Evolutionary conservation across 2,888 invertebrate genomes (phyloP).

Genomic region (Eustalomyia histrio): DNA sequence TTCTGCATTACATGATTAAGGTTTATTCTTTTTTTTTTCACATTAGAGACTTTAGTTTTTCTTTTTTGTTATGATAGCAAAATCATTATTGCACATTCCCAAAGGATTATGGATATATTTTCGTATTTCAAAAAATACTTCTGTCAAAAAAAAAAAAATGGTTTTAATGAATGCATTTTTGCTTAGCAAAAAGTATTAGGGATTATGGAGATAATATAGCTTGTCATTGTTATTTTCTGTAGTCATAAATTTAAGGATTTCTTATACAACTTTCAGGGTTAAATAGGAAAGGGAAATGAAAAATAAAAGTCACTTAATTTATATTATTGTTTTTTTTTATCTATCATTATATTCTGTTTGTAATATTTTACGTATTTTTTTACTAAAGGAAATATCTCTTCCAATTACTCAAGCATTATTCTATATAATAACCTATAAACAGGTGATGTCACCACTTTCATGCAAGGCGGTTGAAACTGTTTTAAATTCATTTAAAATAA

Average conservation of each 20-base stretch:
- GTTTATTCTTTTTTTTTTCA: slow-evolving; percentile 21
- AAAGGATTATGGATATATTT: slow-evolving; percentile 30
- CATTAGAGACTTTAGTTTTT: slow-evolving; percentile 43
- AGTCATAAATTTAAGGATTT: slow-evolving; percentile 13
- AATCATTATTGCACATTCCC: slow-evolving; percentile 46
- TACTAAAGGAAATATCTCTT: neutral
- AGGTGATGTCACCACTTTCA: slow-evolving; percentile 53
- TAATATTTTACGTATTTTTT: too few relatives aligned
- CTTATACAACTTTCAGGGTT: neutral
- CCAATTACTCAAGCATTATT: neutral
- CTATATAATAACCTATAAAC: slow-evolving; percentile 18
- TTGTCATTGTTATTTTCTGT: slow-evolving; percentile 43
- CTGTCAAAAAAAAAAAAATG: neutral
- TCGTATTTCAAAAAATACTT: neutral
- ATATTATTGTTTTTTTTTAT: too few relatives aligned
- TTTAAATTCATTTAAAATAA: slow-evolving; percentile 18
- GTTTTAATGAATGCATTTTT: slow-evolving; percentile 38
- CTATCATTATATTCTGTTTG: too few relatives aligned
- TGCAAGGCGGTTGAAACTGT: neutral
- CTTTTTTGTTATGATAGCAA: slow-evolving; percentile 14
- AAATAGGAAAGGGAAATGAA: too few relatives aligned
- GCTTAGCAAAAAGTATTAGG: slow-evolving; percentile 21
- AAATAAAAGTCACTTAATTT: too few relatives aligned
- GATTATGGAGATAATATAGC: slow-evolving; percentile 53
- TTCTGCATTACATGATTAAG: slow-evolving; percentile 29